Conservation (phyloP, 2,797 vertebrate species). For the Dallia pectoralis region DNA sequence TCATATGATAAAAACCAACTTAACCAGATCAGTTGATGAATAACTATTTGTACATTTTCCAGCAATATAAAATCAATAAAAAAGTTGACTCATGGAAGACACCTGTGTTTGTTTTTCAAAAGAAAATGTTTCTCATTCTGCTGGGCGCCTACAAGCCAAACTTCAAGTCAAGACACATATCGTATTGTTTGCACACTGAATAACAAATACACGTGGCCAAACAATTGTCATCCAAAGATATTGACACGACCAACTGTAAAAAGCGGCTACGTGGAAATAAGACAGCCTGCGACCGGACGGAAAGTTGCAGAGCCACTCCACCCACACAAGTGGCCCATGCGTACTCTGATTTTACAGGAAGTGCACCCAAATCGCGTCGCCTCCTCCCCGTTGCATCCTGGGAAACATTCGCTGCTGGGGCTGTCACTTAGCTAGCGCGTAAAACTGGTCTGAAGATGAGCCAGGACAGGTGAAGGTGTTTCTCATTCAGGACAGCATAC, state of each 20-base stretch:
- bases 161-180: neutral
- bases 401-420: neutral
- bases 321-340: neutral
- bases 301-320: neutral
- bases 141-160: neutral
- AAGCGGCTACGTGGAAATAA: neutral
- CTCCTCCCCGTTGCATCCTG: neutral
- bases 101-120: neutral
- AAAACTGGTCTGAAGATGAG: too few relatives aligned
- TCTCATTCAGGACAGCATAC: too few relatives aligned
- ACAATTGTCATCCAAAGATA: neutral
- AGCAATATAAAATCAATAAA: too few relatives aligned
- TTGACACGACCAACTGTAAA: neutral
- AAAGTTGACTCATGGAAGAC: neutral
- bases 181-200: neutral
- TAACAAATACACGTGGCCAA: neutral
- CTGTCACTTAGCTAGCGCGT: neutral
- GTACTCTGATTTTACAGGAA: neutral
- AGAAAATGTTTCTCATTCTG: neutral
- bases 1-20: conserved; percentile 68
- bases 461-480: too few relatives aligned
- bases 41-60: conserved; percentile 39
- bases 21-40: conserved; percentile 84
- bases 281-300: neutral
- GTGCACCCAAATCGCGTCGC: neutral